A percentile compares a stretch with the other conserved stretches of the same genome.
Evolutionary conservation across 1,140 invertebrate genomes (phyloP).

Genomic region (Metaphire vulgaris): DNA sequence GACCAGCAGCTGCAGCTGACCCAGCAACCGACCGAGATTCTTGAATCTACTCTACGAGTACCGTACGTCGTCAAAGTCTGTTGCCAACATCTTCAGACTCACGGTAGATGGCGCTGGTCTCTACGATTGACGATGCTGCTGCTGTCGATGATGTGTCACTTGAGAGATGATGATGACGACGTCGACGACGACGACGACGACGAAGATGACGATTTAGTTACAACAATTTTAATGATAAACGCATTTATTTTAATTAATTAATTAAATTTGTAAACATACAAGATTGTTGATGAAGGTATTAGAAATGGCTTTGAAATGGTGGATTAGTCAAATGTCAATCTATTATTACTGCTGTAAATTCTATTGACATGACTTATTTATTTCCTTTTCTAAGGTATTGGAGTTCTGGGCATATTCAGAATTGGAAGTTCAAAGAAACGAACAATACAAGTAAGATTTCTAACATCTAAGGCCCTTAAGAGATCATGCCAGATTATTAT

Average conservation of each 20-base stretch:
- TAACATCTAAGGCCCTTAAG: constrained; percentile 5
- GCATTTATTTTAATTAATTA: no score
- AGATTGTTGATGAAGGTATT: no score
- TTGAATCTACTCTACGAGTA: background rate
- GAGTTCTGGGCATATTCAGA: constrained; percentile 78
- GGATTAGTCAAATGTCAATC: no score
- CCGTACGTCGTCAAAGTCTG: background rate
- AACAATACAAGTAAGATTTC: constrained; percentile 77
- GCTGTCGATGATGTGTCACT: background rate
- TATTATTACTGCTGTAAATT: no score
- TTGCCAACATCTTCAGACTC: background rate
- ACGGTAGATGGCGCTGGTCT: background rate
- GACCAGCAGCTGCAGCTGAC: background rate
- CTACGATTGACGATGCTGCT: background rate
- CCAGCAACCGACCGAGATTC: background rate
- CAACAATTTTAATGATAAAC: no score
- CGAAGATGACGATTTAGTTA: background rate
- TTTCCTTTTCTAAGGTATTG: constrained; percentile 54
- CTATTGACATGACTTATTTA: no score
- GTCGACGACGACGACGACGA: background rate
- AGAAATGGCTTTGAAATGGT: no score
- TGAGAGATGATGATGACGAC: background rate
- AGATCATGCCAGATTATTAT: background rate
- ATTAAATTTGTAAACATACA: no score
- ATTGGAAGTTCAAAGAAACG: constrained; percentile 83